Evolutionary conservation across 2,113 vertebrate species (phyloP), one percentile per base, ranked within the genome.

Genomic region (Hypomesus transpacificus): DNA sequence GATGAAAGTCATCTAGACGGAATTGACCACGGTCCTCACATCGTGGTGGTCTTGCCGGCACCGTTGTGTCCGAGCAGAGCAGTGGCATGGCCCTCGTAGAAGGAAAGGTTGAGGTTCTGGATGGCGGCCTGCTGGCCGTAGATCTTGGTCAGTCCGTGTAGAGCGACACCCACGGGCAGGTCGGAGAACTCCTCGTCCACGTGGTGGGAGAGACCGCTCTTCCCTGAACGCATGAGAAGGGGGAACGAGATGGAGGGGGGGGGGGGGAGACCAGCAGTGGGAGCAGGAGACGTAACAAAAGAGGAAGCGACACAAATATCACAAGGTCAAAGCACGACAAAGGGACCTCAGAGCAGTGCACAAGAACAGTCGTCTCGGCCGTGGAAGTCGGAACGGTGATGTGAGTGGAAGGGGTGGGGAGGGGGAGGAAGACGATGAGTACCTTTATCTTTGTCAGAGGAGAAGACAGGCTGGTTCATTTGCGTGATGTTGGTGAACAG

Each of bases 31-130:
- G 13, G 60, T 17, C 7, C 34, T 24, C 90, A 99, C 97, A 99
- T 98, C 67, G 97, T 97, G 2, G 97, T 99, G 4, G 96, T 99
- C 90, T 99, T 99, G 59, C 97, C 97, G 0, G 97, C 97, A 85
- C 97, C 97, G 2, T 99, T 99, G 88, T 96, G 97, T 2, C 97
- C 97, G 22, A 99, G 90, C 89, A 99, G 84, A 31, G 95, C 87
- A 61, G 97, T 99, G 77, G 98, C 93, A 18, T 99, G 96, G 3
- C 95, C 93, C 89, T 99, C 95, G 21, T 96, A 95, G 79, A 99
- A 99, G 69, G 93, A 91, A 76, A 98, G 73, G 71, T 93, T 98
- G 64, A 99, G 93, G 88, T 96, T 95, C 62, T 96, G 18, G 70
- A 99, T 91, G 20, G 95, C 97, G 6, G 88, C 87, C 86, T 92